These are phyloP conservation scores for Chrysina gloriosa DNA, from an alignment of 2,888 invertebrate species.

Conservation along the genomic window DNA sequence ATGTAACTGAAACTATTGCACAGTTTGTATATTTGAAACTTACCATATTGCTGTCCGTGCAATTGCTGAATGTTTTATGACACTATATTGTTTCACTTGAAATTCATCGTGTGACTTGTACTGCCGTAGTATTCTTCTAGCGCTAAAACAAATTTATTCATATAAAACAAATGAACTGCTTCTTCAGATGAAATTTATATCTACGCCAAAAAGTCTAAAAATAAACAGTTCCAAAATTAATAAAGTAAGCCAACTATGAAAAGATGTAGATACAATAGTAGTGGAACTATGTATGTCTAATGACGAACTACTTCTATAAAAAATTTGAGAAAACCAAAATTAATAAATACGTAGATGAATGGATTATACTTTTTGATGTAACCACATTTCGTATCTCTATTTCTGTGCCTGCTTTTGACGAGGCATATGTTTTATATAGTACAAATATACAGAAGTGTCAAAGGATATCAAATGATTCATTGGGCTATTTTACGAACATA, in stretches of 20 bases:
- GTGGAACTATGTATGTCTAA: too few relatives aligned
- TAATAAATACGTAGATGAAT: too few relatives aligned
- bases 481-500: background rate
- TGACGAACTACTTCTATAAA: too few relatives aligned
- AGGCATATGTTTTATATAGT: background rate
- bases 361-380: too few relatives aligned
- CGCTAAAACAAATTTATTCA: constrained; percentile 54
- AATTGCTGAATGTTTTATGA: constrained; percentile 57
- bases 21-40: constrained; percentile 46
- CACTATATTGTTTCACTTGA: constrained; percentile 56
- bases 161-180: too few relatives aligned
- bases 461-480: constrained; percentile 5
- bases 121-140: constrained; percentile 54
- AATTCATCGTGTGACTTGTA: constrained; percentile 54
- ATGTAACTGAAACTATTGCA: constrained; percentile 18
- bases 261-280: too few relatives aligned
- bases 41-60: constrained; percentile 55
- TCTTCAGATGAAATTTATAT: too few relatives aligned
- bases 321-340: too few relatives aligned
- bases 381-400: too few relatives aligned
- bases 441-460: background rate
- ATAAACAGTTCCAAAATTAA: too few relatives aligned
- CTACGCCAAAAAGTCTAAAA: too few relatives aligned
- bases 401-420: background rate
- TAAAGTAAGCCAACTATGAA: too few relatives aligned